Percentiles rank a stretch among this genome's conserved stretches.
Conservation (phyloP, 2,888 invertebrate genomes). For the Pachymerium ferrugineum region DNA sequence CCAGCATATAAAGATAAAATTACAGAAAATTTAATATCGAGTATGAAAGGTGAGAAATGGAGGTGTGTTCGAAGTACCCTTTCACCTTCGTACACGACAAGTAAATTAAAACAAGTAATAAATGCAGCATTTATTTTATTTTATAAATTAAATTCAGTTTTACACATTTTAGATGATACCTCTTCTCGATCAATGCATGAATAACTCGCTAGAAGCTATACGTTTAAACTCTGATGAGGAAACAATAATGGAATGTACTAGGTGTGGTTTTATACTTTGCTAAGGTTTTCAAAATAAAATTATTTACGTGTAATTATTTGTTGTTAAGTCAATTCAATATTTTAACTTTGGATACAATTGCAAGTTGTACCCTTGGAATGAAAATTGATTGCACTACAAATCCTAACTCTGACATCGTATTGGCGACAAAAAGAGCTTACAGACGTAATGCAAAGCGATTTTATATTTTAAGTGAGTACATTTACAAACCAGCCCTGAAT, state of each 20-base stretch:
- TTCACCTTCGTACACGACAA: conserved; percentile 38
- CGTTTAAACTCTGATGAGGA: not conserved
- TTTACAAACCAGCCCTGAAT: not conserved
- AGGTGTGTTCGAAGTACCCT: conserved; percentile 37
- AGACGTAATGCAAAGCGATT: not conserved
- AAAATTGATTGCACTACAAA: not conserved
- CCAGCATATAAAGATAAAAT: not conserved
- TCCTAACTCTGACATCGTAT: not conserved
- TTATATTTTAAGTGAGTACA: not conserved
- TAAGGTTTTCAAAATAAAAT: no score
- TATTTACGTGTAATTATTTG: no score
- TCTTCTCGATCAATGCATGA: conserved; percentile 36
- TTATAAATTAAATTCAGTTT: not conserved
- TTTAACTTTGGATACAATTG: conserved; percentile 27
- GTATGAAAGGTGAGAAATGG: conserved; percentile 37
- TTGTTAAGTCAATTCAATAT: no score
- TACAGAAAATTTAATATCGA: not conserved
- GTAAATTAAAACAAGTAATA: conserved; percentile 38
- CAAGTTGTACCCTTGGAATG: conserved; percentile 32
- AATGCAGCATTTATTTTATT: no score
- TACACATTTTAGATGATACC: conserved; percentile 27
- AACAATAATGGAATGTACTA: conserved; percentile 15
- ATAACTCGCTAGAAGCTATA: conserved; percentile 5
- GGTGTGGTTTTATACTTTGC: not conserved
- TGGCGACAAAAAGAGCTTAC: not conserved